Percentiles rank a stretch among this genome's conserved stretches.
phyloP scores from a whole-genome alignment of 2,113 vertebrate genomes.

The Bungarus multicinctus region DNA sequence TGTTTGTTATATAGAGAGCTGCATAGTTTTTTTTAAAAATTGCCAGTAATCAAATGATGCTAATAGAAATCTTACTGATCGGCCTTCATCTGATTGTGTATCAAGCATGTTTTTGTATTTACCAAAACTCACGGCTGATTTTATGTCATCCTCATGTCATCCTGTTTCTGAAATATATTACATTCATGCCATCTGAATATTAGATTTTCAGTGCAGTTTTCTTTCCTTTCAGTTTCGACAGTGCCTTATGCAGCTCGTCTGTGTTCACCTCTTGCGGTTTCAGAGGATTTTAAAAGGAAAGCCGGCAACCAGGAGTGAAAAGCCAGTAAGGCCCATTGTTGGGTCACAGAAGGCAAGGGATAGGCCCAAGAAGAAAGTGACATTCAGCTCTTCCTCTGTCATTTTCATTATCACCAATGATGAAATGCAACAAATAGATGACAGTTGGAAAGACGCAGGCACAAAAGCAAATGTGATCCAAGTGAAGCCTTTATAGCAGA shows the following conservation, averaged over 20 bases:
- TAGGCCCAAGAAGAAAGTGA: slow-evolving; percentile 89
- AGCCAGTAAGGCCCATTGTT: slow-evolving; percentile 79
- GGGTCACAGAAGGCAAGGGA: slow-evolving; percentile 69
- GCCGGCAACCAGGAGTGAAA: slow-evolving; percentile 64
- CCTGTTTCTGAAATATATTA: not conserved
- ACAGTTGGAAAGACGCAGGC: slow-evolving; percentile 59
- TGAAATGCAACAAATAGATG: slow-evolving; percentile 72
- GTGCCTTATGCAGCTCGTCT: slow-evolving; percentile 82
- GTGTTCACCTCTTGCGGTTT: slow-evolving; percentile 74
- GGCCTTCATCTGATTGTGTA: not conserved
- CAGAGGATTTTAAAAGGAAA: slow-evolving; percentile 73
- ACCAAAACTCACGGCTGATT: not conserved
- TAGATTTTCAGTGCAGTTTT: slow-evolving; percentile 3
- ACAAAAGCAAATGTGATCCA: slow-evolving; percentile 79
- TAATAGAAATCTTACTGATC: not conserved
- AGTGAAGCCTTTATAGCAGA: slow-evolving; percentile 77
- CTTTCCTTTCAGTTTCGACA: slow-evolving; percentile 77
- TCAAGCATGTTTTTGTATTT: not conserved
- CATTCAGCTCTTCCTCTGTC: slow-evolving; percentile 88
- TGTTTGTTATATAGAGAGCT: not conserved
- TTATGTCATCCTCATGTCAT: not conserved
- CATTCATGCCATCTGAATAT: not conserved
- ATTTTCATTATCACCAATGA: slow-evolving; percentile 89
- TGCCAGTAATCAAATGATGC: not conserved
- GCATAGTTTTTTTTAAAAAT: not conserved